These are phyloP conservation scores for Polypedilum vanderplanki DNA, from an alignment of 1,140 invertebrate genomes.

Conservation along the genomic window DNA sequence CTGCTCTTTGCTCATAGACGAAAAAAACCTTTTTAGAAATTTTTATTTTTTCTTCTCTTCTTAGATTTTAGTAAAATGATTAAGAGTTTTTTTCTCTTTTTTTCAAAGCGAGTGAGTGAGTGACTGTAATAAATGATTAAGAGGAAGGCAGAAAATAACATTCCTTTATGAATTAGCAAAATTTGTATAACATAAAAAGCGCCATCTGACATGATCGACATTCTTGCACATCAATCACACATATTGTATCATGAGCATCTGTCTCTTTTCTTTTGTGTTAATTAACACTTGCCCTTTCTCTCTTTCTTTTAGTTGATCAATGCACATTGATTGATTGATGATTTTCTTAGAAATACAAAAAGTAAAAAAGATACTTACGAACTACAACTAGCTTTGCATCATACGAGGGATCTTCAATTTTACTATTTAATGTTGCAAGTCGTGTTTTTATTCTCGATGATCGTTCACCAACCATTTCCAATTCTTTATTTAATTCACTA, in stretches of 20 bases:
- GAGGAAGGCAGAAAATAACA: too few species aligned
- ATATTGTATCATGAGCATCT: neutral
- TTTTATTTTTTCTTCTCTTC: too few species aligned
- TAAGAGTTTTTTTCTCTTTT: too few species aligned
- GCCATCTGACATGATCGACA: too few species aligned
- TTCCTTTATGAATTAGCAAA: too few species aligned
- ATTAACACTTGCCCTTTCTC: neutral
- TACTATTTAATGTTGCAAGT: slow-evolving; percentile 54
- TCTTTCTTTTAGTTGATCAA: neutral
- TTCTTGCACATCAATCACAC: too few species aligned
- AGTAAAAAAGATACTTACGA: slow-evolving; percentile 57
- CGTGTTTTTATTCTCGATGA: slow-evolving; percentile 55
- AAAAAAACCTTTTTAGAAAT: too few species aligned
- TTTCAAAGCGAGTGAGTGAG: too few species aligned
- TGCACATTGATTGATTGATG: slow-evolving; percentile 12
- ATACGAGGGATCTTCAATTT: slow-evolving; percentile 50
- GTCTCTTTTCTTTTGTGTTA: neutral
- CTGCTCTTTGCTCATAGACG: too few species aligned
- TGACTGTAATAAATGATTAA: too few species aligned
- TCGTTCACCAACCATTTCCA: slow-evolving; percentile 58
- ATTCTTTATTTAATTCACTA: slow-evolving; percentile 59
- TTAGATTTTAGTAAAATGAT: too few species aligned
- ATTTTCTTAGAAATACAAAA: neutral
- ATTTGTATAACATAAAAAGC: too few species aligned
- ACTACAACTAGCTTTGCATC: slow-evolving; percentile 75